These are phyloP conservation scores for Allolobophora icterica DNA, from an alignment of 2,888 invertebrate genomes.

Conservation along the genomic window DNA sequence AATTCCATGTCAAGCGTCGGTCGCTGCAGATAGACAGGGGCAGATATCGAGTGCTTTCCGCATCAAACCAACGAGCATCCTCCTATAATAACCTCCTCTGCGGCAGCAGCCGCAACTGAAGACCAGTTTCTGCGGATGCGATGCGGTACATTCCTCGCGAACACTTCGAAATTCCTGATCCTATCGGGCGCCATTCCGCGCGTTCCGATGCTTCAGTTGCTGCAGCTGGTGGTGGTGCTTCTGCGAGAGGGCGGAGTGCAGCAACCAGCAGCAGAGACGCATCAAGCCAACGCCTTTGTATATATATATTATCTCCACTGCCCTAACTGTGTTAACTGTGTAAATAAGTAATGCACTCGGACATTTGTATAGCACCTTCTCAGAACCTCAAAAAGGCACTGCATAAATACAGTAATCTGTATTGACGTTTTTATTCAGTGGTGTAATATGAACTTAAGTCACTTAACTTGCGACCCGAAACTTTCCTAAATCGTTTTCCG, in stretches of 20 bases:
- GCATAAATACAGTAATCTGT: too few species aligned
- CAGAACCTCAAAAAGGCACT: too few species aligned
- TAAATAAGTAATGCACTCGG: too few species aligned
- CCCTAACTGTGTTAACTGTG: too few species aligned
- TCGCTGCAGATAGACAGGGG: neutral
- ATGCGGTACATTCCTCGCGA: neutral
- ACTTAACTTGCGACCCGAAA: too few species aligned
- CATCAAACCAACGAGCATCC: neutral
- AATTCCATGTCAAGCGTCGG: constrained; percentile 24
- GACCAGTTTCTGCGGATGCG: neutral
- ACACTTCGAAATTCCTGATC: constrained; percentile 26
- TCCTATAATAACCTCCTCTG: neutral
- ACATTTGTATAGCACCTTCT: too few species aligned
- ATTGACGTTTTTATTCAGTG: too few species aligned
- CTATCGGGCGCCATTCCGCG: neutral
- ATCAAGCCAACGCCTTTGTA: neutral
- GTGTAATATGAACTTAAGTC: too few species aligned
- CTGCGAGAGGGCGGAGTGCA: neutral
- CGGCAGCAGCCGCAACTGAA: neutral
- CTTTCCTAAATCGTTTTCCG: too few species aligned
- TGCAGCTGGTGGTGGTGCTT: neutral
- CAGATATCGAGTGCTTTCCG: constrained; percentile 9
- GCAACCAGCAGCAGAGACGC: neutral
- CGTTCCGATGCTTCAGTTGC: neutral
- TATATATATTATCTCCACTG: too few species aligned